A percentile compares a stretch with the other conserved stretches of the same genome.
phyloP scores from a whole-genome alignment of 2,797 vertebrate genomes.

The Manis crassicaudata region DNA sequence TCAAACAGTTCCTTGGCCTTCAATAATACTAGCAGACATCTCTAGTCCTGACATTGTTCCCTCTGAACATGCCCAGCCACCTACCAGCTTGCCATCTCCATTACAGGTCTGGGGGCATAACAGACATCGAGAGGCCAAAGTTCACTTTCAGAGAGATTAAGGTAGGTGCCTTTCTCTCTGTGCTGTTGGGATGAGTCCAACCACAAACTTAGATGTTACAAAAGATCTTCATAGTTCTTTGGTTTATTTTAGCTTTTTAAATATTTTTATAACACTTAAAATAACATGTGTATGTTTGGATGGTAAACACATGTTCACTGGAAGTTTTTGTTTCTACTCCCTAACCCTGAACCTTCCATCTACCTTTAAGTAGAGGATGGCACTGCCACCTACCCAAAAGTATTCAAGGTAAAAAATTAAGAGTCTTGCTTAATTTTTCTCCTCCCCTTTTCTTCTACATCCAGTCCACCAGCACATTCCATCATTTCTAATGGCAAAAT shows the following conservation, averaged over 20 bases:
- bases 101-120: not conserved
- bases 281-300: constrained; percentile 24
- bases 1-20: not conserved
- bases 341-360: not conserved
- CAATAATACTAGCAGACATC: not conserved
- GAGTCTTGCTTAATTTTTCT: not conserved
- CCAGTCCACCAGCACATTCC: not conserved
- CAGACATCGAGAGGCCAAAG: not conserved
- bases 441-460: not conserved
- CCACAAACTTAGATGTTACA: constrained; percentile 20
- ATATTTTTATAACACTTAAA: constrained; percentile 37
- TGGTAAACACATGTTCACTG: constrained; percentile 32
- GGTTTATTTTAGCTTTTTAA: constrained; percentile 56
- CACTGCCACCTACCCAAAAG: not conserved
- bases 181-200: not conserved
- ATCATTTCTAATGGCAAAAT: not conserved
- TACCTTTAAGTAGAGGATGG: not conserved
- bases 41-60: not conserved
- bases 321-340: constrained; percentile 35
- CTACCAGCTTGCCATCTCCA: not conserved
- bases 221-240: constrained; percentile 48
- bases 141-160: not conserved
- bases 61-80: not conserved
- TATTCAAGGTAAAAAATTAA: not conserved
- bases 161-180: not conserved